A percentile compares a stretch with the other conserved stretches of the same genome.
Evolutionary conservation across 1,140 invertebrate genomes (phyloP).

Genomic region (Tribolium madens): DNA sequence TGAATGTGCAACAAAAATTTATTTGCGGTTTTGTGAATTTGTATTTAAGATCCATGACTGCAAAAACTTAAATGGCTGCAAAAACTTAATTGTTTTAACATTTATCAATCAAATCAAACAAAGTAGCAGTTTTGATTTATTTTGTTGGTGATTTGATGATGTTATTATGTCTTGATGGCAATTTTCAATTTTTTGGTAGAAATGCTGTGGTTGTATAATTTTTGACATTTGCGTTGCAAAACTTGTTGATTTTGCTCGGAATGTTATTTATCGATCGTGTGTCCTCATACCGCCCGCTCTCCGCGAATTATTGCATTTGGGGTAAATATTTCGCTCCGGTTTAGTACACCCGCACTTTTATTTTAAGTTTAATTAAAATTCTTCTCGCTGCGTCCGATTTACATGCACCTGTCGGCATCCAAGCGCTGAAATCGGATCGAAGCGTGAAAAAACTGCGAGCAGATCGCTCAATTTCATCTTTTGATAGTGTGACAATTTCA

Average conservation of each 20-base stretch:
- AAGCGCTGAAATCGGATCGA: not conserved
- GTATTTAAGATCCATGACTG: not conserved
- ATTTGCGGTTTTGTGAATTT: not conserved
- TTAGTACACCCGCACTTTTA: not conserved
- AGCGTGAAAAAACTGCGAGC: not conserved
- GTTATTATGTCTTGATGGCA: too few relatives aligned
- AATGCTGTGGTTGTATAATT: conserved; percentile 2
- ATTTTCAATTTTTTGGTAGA: too few relatives aligned
- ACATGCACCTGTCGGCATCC: conserved; percentile 5
- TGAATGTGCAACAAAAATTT: not conserved
- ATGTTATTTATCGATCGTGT: conserved; percentile 39
- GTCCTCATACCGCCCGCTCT: conserved; percentile 12
- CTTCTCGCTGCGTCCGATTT: not conserved
- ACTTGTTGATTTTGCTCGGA: conserved; percentile 36
- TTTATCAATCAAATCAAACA: too few relatives aligned
- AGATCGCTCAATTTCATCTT: not conserved
- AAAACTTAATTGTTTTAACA: too few relatives aligned
- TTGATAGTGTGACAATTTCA: not conserved
- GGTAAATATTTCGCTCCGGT: conserved; percentile 19
- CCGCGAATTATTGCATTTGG: conserved; percentile 15
- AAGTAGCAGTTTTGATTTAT: too few relatives aligned
- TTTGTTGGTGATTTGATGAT: too few relatives aligned
- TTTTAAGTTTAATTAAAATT: conserved; percentile 25
- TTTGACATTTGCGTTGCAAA: conserved; percentile 14
- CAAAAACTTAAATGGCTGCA: too few relatives aligned